Evolutionary conservation across 2,797 vertebrate species (phyloP).

Genomic region (Lacerta viridis): DNA sequence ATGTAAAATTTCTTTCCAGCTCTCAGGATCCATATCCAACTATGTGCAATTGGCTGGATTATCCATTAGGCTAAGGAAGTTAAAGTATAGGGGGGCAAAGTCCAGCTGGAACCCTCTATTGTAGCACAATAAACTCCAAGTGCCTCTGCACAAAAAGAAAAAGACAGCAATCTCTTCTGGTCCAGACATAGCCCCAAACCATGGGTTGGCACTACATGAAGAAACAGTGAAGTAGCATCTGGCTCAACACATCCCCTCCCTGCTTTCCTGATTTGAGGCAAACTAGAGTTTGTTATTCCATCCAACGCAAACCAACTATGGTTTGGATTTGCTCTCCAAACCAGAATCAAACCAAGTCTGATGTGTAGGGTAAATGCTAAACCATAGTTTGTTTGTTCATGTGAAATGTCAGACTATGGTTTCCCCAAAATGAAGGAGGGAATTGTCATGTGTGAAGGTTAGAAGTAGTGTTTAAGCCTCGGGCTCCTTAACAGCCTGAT

Average conservation of each 20-base stretch:
- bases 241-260: neutral
- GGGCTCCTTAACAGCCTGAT: neutral
- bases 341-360: neutral
- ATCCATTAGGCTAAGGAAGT: slow-evolving; percentile 2
- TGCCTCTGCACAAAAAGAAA: neutral
- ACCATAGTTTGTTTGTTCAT: neutral
- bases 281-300: neutral
- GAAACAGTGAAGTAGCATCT: neutral
- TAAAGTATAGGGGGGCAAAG: neutral
- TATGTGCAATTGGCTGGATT: neutral
- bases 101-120: neutral
- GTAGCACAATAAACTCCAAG: neutral
- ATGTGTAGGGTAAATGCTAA: neutral
- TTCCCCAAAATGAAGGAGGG: neutral
- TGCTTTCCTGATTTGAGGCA: neutral
- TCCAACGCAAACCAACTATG: neutral
- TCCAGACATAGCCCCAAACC: too few relatives aligned
- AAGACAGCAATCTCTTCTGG: neutral
- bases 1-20: neutral
- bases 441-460: neutral
- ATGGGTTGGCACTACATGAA: neutral
- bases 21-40: neutral
- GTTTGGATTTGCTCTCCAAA: neutral
- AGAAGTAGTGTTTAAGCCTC: neutral
- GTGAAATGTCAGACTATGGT: neutral